These are phyloP conservation scores for Berghia stephanieae DNA, from an alignment of 1,140 invertebrate genomes.

Conservation along the genomic window DNA sequence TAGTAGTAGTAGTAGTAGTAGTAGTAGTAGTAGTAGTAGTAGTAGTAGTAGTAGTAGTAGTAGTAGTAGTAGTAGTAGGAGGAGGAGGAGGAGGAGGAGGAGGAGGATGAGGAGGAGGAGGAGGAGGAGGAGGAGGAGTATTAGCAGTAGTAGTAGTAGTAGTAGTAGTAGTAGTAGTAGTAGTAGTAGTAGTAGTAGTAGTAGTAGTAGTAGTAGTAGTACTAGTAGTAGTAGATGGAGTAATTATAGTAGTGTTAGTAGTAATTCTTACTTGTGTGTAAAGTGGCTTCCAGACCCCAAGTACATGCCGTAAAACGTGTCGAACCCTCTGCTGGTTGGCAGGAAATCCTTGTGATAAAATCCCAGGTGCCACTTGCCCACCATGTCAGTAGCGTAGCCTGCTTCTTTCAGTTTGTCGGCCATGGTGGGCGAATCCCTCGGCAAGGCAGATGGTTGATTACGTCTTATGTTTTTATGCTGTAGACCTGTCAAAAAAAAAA, in stretches of 20 bases:
- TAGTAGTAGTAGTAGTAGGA: no score
- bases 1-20: conserved; percentile 8
- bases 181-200: conserved; percentile 8
- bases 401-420: conserved; percentile 54
- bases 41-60: conserved; percentile 6
- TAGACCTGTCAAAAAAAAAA: conserved; percentile 58
- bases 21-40: conserved; percentile 7
- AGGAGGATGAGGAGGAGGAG: not conserved
- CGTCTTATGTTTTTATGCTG: conserved; percentile 56
- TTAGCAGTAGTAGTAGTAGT: not conserved
- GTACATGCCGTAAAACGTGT: conserved; percentile 34
- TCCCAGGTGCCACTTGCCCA: conserved; percentile 65
- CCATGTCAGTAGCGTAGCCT: conserved; percentile 58
- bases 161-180: conserved; percentile 7
- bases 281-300: not conserved
- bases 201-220: conserved; percentile 7
- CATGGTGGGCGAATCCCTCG: conserved; percentile 56
- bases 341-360: conserved; percentile 58
- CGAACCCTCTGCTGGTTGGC: conserved; percentile 60
- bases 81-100: not conserved
- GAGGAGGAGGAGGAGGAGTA: not conserved
- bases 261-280: conserved; percentile 16
- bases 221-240: conserved; percentile 1
- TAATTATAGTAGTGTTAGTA: not conserved
- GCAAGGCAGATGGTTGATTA: conserved; percentile 53